Conservation (phyloP, 2,113 vertebrate species). For the Bubalus kerabau region DNA sequence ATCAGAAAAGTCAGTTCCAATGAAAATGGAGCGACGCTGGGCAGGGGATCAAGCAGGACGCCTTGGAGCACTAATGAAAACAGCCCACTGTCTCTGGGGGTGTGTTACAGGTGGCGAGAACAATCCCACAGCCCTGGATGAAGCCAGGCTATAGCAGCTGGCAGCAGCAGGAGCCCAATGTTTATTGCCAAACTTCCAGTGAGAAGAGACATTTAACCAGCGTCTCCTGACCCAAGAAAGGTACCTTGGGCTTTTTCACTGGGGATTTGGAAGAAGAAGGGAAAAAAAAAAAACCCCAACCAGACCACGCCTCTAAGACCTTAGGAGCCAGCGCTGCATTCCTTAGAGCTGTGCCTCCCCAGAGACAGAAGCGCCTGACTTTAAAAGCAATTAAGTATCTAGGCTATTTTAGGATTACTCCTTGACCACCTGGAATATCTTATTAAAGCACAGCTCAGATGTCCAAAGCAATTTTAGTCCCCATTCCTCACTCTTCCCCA, state of each 20-base stretch:
- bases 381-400: constrained; percentile 78
- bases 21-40: background rate
- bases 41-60: background rate
- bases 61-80: constrained; percentile 15
- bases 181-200: background rate
- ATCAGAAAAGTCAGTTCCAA: background rate
- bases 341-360: constrained; percentile 36
- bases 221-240: background rate
- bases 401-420: constrained; percentile 84
- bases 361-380: constrained; percentile 59
- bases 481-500: constrained; percentile 50
- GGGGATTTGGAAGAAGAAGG: background rate
- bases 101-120: background rate
- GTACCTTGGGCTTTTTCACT: background rate
- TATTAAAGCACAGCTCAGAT: constrained; percentile 82
- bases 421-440: constrained; percentile 83
- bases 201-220: background rate
- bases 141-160: background rate
- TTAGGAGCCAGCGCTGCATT: constrained; percentile 48
- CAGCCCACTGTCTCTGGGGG: background rate
- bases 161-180: background rate
- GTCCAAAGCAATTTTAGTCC: constrained; percentile 81
- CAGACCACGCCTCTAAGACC: constrained; percentile 42
- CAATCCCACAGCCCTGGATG: background rate
- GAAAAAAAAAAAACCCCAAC: background rate